These are phyloP conservation scores for Phoenicopterus ruber DNA, from an alignment of 2,113 vertebrate species.

Conservation along the genomic window DNA sequence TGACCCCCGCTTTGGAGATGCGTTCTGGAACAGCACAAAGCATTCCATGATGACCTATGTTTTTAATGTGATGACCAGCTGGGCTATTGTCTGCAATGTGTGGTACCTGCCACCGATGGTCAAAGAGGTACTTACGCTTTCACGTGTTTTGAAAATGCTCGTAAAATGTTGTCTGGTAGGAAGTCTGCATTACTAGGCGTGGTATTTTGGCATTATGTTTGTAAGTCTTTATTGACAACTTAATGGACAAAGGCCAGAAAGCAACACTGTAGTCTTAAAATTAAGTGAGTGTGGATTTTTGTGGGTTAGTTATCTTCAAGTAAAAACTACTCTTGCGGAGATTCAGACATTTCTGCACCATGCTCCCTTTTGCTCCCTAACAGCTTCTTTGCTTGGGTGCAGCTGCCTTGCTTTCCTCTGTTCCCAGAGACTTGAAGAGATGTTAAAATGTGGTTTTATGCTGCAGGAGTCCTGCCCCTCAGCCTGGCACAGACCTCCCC, in stretches of 20 bases:
- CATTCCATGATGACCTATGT: conserved; percentile 83
- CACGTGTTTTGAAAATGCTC: neutral
- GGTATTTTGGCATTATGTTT: neutral
- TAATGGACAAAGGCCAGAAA: neutral
- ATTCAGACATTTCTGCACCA: neutral
- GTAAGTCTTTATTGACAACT: neutral
- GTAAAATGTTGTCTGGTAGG: neutral
- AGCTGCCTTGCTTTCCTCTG: neutral
- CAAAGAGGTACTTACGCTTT: conserved; percentile 72
- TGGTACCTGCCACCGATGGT: conserved; percentile 93
- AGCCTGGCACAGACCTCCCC: neutral
- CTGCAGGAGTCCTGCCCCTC: neutral
- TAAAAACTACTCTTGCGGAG: neutral
- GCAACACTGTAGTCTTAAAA: neutral
- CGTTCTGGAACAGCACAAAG: conserved; percentile 85
- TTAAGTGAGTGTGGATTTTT: neutral
- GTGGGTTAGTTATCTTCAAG: neutral
- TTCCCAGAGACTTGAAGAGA: neutral
- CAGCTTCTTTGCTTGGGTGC: neutral
- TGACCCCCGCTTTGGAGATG: conserved; percentile 83
- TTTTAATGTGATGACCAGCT: conserved; percentile 89
- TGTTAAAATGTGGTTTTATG: neutral
- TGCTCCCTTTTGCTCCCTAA: neutral
- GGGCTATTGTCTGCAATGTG: conserved; percentile 92
- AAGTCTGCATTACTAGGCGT: accelerated